Percentiles rank a stretch among this genome's conserved stretches.
These are phyloP conservation scores for Ranitomeya imitator DNA, from an alignment of 2,113 vertebrate species.

Conservation along the genomic window DNA sequence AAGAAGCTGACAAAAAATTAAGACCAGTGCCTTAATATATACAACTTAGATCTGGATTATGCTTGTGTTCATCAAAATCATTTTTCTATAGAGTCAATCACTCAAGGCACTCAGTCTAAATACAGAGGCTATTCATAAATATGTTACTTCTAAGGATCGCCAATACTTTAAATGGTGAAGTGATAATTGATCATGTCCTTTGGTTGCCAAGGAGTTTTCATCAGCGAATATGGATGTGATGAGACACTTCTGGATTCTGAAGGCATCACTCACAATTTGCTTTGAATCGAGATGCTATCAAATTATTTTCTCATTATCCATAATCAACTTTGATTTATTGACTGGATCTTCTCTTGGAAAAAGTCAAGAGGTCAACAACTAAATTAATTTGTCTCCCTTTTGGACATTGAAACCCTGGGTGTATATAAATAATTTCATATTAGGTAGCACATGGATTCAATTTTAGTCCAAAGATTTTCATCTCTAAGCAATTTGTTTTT, in stretches of 20 bases:
- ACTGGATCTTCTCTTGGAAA: neutral
- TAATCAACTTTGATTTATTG: conserved; percentile 22
- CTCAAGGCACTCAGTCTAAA: neutral
- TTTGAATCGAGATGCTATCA: neutral
- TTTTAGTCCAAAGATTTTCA: neutral
- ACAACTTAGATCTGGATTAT: neutral
- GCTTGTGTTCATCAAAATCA: neutral
- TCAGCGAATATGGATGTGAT: neutral
- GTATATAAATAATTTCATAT: neutral
- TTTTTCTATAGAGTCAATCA: too few species aligned
- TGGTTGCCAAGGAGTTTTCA: neutral
- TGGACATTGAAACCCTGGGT: neutral
- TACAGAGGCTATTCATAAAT: neutral
- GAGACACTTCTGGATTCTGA: neutral
- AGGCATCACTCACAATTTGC: neutral
- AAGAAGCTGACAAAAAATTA: neutral
- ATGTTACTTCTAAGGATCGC: neutral
- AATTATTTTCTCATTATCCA: conserved; percentile 24
- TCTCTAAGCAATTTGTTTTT: neutral
- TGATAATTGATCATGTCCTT: neutral
- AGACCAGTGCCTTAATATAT: neutral
- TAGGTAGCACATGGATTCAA: conserved; percentile 3
- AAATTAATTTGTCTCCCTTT: neutral
- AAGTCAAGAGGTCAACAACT: conserved; percentile 14
- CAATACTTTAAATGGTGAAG: neutral